Evolutionary conservation across 2,113 vertebrate genomes (phyloP), one percentile per base, ranked within the genome.

Genomic region (Eolophus roseicapilla): DNA sequence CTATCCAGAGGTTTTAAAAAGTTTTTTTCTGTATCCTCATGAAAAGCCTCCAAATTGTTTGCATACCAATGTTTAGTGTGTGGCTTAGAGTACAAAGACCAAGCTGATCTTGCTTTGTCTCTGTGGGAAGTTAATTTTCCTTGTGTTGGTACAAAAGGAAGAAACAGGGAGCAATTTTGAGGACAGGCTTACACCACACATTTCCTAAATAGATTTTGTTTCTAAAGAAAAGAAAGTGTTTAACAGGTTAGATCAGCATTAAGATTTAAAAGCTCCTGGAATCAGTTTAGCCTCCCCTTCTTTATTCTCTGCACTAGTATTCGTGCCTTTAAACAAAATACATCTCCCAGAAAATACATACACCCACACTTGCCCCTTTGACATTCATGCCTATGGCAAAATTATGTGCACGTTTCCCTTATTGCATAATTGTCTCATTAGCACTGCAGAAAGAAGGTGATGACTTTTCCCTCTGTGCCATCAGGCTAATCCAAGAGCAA

Each of bases 351-450:
- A 93, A 93, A 91, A 88, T 6, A 86, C 1, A 31, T 15, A 86
- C 74, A 86, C 64, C 28, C 67, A 80, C 53, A 28, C 82, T 87
- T 92, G 88, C 82, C 89, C 95, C 82, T 93, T 92, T 88, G 93
- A 93, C 79, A 86, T 82, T 91, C 73, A 81, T 23, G 84, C 89
- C 88, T 62, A 49, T 96, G 93, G 96, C 96, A 97, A 94, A 93
- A 93, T 63, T 92, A 82, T 82, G 83, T 96, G 53, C 69, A 88
- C 17, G 0, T 79, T 96, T 68, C 77, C 50, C 71, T 75, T 83
- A 73, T 24, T 96, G 88, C 86, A 78, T 82, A 95, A 89, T 77
- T 90, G 73, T 89, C 91, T 94, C 80, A 88, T 94, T 92, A 95
- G 82, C 84, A 79, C 74, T 70, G 73, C 76, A 84, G 88, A 57